phyloP scores from a whole-genome alignment of 2,888 invertebrate species.

The Neoaliturus tenellus region DNA sequence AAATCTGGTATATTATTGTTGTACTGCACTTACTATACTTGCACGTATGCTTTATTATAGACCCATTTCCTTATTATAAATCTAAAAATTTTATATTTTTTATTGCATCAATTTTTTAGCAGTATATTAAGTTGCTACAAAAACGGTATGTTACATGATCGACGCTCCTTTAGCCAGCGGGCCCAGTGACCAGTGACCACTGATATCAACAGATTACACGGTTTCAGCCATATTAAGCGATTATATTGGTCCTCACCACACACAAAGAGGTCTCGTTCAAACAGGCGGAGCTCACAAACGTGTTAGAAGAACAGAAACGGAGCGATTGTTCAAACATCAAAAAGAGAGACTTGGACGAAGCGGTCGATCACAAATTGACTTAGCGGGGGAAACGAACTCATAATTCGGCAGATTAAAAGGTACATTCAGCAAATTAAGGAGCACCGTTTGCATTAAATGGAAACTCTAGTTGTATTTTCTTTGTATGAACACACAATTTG shows the following conservation, averaged over 20 bases:
- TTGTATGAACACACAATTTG: too few relatives aligned
- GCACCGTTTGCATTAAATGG: background rate
- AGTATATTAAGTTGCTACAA: too few relatives aligned
- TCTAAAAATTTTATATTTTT: too few relatives aligned
- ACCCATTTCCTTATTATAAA: too few relatives aligned
- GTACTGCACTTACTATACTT: too few relatives aligned
- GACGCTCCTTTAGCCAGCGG: too few relatives aligned
- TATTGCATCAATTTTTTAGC: too few relatives aligned
- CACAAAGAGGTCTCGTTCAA: conserved; percentile 12
- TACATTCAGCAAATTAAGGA: background rate
- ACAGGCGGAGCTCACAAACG: background rate
- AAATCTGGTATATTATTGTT: too few relatives aligned
- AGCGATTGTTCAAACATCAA: conserved; percentile 24
- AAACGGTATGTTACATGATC: too few relatives aligned
- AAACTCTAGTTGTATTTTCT: too few relatives aligned
- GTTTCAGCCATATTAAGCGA: background rate
- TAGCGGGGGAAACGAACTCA: background rate
- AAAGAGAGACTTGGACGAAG: background rate
- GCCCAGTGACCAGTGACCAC: too few relatives aligned
- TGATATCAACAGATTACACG: background rate
- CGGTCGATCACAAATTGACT: conserved; percentile 20
- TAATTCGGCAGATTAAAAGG: background rate
- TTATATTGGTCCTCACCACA: conserved; percentile 9
- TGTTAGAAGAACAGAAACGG: conserved; percentile 25
- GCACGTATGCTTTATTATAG: too few relatives aligned